Percentiles rank a stretch among this genome's conserved stretches.
These are phyloP conservation scores for Neogale vison DNA, from an alignment of 2,113 vertebrate genomes.

Conservation along the genomic window DNA sequence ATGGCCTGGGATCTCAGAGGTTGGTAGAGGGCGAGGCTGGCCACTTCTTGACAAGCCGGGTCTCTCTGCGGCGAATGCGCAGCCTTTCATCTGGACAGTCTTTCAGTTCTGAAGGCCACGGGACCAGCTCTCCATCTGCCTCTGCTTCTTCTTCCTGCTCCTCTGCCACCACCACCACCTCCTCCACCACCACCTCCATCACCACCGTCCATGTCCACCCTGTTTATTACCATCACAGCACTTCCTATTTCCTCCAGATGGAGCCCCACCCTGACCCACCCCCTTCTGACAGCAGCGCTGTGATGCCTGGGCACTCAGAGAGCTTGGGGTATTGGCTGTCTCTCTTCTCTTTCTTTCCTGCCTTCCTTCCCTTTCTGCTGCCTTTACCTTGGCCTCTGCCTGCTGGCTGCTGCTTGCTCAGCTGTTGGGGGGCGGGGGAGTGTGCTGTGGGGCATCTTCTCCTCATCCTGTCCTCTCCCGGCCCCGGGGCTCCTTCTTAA, in stretches of 20 bases:
- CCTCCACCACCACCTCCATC: constrained; percentile 76
- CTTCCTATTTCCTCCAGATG: constrained; percentile 94
- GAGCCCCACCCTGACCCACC: constrained; percentile 92
- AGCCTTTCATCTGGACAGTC: constrained; percentile 92
- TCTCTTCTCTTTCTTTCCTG: constrained; percentile 72
- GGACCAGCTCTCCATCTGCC: constrained; percentile 84
- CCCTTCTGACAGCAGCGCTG: constrained; percentile 90
- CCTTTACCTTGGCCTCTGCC: constrained; percentile 54
- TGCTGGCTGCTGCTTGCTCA: constrained; percentile 66
- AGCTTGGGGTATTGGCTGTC: constrained; percentile 92
- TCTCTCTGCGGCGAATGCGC: constrained; percentile 88
- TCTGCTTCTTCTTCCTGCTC: constrained; percentile 78
- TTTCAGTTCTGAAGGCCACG: constrained; percentile 86
- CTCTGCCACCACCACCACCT: constrained; percentile 77
- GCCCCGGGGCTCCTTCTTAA: constrained; percentile 7
- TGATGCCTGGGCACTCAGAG: constrained; percentile 84
- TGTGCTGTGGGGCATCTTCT: constrained; percentile 16
- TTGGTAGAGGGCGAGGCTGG: constrained; percentile 94
- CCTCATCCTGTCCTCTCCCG: constrained; percentile 37
- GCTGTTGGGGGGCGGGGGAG: not conserved
- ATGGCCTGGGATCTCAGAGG: constrained; percentile 96
- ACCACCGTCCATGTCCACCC: constrained; percentile 85
- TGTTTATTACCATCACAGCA: constrained; percentile 89
- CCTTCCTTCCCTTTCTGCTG: constrained; percentile 61
- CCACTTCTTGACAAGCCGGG: constrained; percentile 86